Conservation (phyloP, 2,888 invertebrate species). For the Orthonevra nobilis region DNA sequence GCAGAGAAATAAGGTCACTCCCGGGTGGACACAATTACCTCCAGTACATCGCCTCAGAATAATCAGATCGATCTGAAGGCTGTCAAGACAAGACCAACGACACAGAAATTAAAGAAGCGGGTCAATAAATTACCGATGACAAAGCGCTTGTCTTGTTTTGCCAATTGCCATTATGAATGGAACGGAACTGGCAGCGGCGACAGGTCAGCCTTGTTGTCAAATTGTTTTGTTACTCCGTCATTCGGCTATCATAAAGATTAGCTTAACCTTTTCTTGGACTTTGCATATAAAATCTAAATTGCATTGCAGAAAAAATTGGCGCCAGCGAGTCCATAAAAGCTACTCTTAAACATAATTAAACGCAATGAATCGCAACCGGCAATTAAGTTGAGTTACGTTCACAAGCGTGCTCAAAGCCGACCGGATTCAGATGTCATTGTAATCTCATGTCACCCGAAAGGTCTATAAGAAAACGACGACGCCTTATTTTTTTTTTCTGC, state of each 20-base stretch:
- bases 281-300: no score
- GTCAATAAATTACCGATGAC: slow-evolving; percentile 17
- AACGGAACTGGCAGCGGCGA: background rate
- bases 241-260: slow-evolving; percentile 3
- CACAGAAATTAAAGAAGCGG: no score
- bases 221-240: no score
- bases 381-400: background rate
- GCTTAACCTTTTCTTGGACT: slow-evolving; percentile 4
- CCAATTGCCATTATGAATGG: slow-evolving; percentile 6
- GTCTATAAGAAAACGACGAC: no score
- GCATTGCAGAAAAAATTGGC: slow-evolving; percentile 25
- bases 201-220: slow-evolving; percentile 1
- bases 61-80: slow-evolving; percentile 22
- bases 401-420: background rate
- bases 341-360: slow-evolving; percentile 10
- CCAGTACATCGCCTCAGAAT: background rate
- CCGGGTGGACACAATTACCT: background rate
- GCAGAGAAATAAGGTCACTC: background rate
- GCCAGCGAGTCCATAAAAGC: slow-evolving; percentile 20
- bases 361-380: background rate
- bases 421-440: no score
- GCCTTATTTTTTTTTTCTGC: no score
- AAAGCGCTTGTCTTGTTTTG: background rate
- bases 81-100: background rate
- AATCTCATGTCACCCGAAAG: no score